phyloP scores from a whole-genome alignment of 2,888 invertebrate genomes.

The Hylaea fasciaria region DNA sequence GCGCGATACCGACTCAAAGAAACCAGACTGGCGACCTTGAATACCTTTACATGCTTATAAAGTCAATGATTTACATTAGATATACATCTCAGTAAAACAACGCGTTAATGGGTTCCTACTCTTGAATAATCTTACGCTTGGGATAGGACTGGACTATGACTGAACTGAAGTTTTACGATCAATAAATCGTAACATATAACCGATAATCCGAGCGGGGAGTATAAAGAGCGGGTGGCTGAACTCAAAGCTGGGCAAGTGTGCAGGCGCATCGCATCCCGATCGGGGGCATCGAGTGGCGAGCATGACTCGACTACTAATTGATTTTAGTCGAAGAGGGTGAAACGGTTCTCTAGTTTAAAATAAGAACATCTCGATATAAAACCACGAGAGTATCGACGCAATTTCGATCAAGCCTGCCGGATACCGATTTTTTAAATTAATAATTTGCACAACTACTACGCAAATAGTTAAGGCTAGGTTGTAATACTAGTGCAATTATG shows the following conservation, averaged over 20 bases:
- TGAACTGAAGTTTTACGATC: slow-evolving; percentile 45
- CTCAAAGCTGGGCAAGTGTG: slow-evolving; percentile 47
- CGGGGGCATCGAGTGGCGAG: slow-evolving; percentile 66
- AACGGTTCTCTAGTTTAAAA: slow-evolving; percentile 61
- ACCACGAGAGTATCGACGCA: slow-evolving; percentile 13
- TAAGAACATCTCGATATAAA: slow-evolving; percentile 56
- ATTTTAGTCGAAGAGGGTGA: slow-evolving; percentile 57
- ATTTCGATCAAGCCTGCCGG: slow-evolving; percentile 15
- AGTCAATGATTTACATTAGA: slow-evolving; percentile 35
- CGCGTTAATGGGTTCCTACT: slow-evolving; percentile 22
- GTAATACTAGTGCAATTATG: too few species aligned
- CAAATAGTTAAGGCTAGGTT: slow-evolving; percentile 11
- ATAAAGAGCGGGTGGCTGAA: slow-evolving; percentile 57
- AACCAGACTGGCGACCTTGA: slow-evolving; percentile 47
- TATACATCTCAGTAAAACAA: slow-evolving; percentile 20
- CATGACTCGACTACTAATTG: slow-evolving; percentile 70
- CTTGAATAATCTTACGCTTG: slow-evolving; percentile 29
- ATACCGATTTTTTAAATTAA: slow-evolving; percentile 13
- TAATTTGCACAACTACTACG: slow-evolving; percentile 9
- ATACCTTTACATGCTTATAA: slow-evolving; percentile 33
- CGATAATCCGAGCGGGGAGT: slow-evolving; percentile 45
- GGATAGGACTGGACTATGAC: slow-evolving; percentile 42
- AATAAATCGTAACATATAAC: slow-evolving; percentile 53
- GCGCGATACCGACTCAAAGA: slow-evolving; percentile 36
- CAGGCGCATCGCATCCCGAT: slow-evolving; percentile 66